Evolutionary conservation across 2,888 invertebrate species (phyloP), one percentile per base, ranked within the genome.

Genomic region (Plagodis pulveraria): DNA sequence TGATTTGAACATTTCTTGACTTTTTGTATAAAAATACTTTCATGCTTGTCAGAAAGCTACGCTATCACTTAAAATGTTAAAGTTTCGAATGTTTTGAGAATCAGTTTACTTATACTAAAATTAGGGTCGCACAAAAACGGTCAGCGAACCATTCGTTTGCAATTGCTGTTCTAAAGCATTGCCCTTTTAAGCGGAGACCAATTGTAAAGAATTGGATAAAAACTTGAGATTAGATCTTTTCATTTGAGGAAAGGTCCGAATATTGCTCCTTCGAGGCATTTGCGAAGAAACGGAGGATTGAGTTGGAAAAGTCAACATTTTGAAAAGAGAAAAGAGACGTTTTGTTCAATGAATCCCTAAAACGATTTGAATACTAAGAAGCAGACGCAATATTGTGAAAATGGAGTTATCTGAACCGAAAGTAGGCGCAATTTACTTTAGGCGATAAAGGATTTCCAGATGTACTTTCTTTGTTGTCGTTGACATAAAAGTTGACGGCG

Each of bases 201-300:
- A 81, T 82, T 81, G 77, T 79, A 80, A 80, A 81, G 81, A 81
- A 81, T 83, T 67, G 81, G 75, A 81, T 80, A 79, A 81, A 83
- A 83, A 81, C 72, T 76, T 73, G 57, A 85, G 86, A 86, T 86
- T 80, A 82, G 81, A 86, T 86, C 86, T 86, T 82, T 82, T 84
- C 83, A 84, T 86, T 84, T 82, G 76, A 77, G 65, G 74, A 82
- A 84, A 81, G 83, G 84, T 83, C 81, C 83, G 77, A 86, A 71
- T 80, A 85, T 84, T 78, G 83, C 77, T 75, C 83, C 83, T 74
- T 55, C 38, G 81, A 78, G 83, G 77, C 77, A 68, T 77, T 84
- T 80, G 74, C 70, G 70, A 58, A 71, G 73, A 73, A 81, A 79
- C 66, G 62, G 71, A 54, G 73, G 73, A 83, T 81, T 78, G 81